These are phyloP conservation scores for Teleogryllus oceanicus DNA, from an alignment of 2,888 invertebrate genomes.

Conservation along the genomic window DNA sequence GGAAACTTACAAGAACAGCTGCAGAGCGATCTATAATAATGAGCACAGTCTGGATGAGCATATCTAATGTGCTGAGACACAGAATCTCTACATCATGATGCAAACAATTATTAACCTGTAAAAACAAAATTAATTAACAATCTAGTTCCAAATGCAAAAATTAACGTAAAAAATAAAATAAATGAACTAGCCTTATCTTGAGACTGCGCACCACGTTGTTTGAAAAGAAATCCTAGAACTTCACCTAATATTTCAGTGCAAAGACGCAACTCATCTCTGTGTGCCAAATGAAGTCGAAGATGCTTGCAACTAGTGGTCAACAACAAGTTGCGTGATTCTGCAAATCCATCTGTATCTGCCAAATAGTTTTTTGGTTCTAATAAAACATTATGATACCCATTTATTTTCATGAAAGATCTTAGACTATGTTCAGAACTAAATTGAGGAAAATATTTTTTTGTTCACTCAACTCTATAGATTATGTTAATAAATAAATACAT, in stretches of 20 bases:
- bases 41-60: slow-evolving; percentile 79
- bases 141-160: neutral
- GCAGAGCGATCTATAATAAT: slow-evolving; percentile 75
- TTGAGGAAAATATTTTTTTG: no score
- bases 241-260: slow-evolving; percentile 86
- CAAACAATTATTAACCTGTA: slow-evolving; percentile 57
- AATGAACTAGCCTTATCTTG: slow-evolving; percentile 43
- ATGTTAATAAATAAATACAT: no score
- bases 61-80: slow-evolving; percentile 75
- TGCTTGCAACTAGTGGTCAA: slow-evolving; percentile 82
- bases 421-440: no score
- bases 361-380: neutral
- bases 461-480: no score
- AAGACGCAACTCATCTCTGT: slow-evolving; percentile 75
- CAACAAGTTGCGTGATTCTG: slow-evolving; percentile 81
- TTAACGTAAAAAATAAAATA: slow-evolving; percentile 22
- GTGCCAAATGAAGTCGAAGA: slow-evolving; percentile 73
- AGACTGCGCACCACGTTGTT: slow-evolving; percentile 48
- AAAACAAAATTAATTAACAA: slow-evolving; percentile 24
- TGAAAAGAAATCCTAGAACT: slow-evolving; percentile 65
- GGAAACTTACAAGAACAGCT: slow-evolving; percentile 58
- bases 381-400: neutral
- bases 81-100: slow-evolving; percentile 80
- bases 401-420: no score
- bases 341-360: slow-evolving; percentile 36